These are phyloP conservation scores for Eudorcas thomsonii DNA, from an alignment of 2,113 vertebrate species.

Conservation along the genomic window DNA sequence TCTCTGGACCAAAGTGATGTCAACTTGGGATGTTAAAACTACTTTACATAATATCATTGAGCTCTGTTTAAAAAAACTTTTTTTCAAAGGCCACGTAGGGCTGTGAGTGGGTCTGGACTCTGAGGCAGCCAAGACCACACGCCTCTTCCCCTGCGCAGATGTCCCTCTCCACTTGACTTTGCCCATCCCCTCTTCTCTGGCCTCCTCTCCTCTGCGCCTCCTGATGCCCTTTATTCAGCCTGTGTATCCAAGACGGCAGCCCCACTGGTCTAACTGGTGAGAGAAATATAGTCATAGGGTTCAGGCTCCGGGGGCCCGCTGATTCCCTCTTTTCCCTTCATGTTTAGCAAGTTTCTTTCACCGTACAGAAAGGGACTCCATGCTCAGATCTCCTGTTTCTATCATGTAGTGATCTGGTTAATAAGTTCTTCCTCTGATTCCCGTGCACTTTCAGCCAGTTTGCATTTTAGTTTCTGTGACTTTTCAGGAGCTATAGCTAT, in stretches of 20 bases:
- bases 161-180: not conserved
- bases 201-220: not conserved
- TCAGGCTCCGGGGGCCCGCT: not conserved
- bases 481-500: accelerated
- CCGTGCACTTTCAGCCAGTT: not conserved
- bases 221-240: too few species aligned
- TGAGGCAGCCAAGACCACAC: not conserved
- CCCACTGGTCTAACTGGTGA: not conserved
- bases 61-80: not conserved
- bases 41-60: not conserved
- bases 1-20: not conserved
- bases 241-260: not conserved
- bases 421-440: not conserved
- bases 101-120: not conserved
- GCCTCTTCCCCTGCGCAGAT: accelerated
- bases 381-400: not conserved
- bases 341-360: not conserved
- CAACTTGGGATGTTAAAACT: not conserved
- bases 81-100: not conserved
- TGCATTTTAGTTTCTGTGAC: too few species aligned
- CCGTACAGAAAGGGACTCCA: not conserved
- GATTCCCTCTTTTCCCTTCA: not conserved
- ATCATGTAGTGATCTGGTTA: not conserved
- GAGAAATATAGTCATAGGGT: too few species aligned
- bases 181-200: not conserved